Conservation (phyloP, 2,113 vertebrate species). For the Malaclemys terrapin region DNA sequence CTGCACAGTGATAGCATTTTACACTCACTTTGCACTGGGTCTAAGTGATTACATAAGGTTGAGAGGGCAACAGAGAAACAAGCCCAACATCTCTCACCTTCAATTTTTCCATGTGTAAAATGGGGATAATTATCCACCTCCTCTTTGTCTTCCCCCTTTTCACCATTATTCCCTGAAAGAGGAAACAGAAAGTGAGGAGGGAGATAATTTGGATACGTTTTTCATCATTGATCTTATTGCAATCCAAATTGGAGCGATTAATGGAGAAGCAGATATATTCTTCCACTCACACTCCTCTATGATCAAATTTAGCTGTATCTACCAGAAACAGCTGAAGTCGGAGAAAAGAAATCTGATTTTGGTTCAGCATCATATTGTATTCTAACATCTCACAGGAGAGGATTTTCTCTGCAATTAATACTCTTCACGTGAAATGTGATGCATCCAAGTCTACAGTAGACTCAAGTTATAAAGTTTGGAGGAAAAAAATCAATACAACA, state of each 20-base stretch:
- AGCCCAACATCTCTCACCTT: not conserved
- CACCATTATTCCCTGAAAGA: too few relatives aligned
- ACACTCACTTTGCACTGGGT: not conserved
- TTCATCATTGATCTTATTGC: too few relatives aligned
- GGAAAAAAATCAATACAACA: too few relatives aligned
- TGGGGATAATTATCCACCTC: not conserved
- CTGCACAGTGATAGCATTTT: not conserved
- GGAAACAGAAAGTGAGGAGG: too few relatives aligned
- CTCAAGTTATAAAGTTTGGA: too few relatives aligned
- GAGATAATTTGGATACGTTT: too few relatives aligned
- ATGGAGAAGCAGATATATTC: not conserved
- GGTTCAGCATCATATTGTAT: not conserved
- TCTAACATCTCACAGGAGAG: not conserved
- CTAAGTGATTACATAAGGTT: not conserved
- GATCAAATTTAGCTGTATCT: not conserved
- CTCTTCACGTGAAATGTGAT: not conserved
- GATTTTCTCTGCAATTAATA: fast-evolving
- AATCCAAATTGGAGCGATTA: not conserved
- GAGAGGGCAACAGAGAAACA: not conserved
- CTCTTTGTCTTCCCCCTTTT: too few relatives aligned
- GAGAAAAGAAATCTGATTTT: not conserved
- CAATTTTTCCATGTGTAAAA: not conserved
- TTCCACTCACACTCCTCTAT: not conserved
- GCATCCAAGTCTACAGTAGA: not conserved
- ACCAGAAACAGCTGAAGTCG: not conserved